Conservation (phyloP, 2,113 vertebrate genomes). For the Pedionomus torquatus region DNA sequence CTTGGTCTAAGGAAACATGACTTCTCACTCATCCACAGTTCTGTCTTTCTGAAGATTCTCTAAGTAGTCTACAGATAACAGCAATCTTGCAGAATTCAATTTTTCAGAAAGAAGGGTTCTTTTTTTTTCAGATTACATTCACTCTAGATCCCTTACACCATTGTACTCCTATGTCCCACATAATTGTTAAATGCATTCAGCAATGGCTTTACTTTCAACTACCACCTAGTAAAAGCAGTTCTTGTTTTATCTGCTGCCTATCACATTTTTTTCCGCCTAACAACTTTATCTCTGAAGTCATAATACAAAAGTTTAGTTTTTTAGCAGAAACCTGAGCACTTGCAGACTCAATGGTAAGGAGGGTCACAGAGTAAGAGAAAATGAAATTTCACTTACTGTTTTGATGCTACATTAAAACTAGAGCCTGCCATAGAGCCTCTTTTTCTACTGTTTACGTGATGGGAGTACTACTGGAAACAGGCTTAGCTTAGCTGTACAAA, state of each 20-base stretch:
- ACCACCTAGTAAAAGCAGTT: not conserved
- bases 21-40: not conserved
- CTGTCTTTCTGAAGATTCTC: not conserved
- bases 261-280: not conserved
- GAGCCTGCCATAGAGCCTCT: not conserved
- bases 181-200: not conserved
- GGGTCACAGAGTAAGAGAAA: not conserved
- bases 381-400: not conserved
- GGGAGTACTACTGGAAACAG: not conserved
- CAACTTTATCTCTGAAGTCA: not conserved
- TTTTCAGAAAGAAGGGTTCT: not conserved
- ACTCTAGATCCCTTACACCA: not conserved
- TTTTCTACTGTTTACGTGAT: not conserved
- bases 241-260: not conserved
- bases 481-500: not conserved
- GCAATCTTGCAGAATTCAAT: not conserved
- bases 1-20: not conserved
- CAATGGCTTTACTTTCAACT: not conserved
- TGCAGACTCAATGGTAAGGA: not conserved
- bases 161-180: not conserved
- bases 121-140: not conserved
- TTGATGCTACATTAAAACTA: not conserved
- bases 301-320: not conserved
- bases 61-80: not conserved
- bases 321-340: not conserved